phyloP scores from a whole-genome alignment of 2,113 vertebrate species.

The Pelecanoides urinatrix region DNA sequence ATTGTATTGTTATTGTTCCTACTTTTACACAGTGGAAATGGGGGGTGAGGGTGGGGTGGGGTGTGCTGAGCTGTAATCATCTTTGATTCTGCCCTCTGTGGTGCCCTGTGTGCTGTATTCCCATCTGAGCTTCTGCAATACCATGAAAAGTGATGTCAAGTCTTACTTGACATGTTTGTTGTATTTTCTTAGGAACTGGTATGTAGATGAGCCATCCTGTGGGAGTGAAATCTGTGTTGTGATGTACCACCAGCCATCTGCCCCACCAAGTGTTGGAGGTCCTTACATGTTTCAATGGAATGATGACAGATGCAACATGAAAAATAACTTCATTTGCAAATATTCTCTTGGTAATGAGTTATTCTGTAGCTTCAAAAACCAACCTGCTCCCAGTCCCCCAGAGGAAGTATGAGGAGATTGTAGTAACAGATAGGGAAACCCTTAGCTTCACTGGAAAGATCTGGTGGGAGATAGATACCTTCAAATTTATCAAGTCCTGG shows the following conservation, averaged over 20 bases:
- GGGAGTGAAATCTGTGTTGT: constrained; percentile 89
- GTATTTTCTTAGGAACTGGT: constrained; percentile 86
- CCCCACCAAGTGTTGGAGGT: constrained; percentile 75
- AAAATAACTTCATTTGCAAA: constrained; percentile 98
- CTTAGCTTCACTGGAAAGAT: not conserved
- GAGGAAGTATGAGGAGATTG: not conserved
- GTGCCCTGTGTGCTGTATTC: not conserved
- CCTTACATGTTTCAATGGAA: constrained; percentile 91
- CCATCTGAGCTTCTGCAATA: not conserved
- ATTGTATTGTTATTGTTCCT: fast-evolving
- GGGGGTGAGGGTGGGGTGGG: not conserved
- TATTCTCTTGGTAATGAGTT: constrained; percentile 82
- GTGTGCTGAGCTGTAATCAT: not conserved
- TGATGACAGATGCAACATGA: constrained; percentile 89
- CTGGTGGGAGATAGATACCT: not conserved
- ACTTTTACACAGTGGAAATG: fast-evolving
- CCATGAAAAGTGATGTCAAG: fast-evolving
- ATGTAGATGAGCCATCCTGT: constrained; percentile 90
- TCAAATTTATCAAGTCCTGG: no score
- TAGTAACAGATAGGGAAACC: not conserved
- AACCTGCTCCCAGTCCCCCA: not conserved
- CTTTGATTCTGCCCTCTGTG: not conserved
- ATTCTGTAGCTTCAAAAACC: not conserved
- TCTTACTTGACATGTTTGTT: not conserved
- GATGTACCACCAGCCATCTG: constrained; percentile 87